phyloP scores from a whole-genome alignment of 2,888 invertebrate genomes.

The Silvanus unidentatus region DNA sequence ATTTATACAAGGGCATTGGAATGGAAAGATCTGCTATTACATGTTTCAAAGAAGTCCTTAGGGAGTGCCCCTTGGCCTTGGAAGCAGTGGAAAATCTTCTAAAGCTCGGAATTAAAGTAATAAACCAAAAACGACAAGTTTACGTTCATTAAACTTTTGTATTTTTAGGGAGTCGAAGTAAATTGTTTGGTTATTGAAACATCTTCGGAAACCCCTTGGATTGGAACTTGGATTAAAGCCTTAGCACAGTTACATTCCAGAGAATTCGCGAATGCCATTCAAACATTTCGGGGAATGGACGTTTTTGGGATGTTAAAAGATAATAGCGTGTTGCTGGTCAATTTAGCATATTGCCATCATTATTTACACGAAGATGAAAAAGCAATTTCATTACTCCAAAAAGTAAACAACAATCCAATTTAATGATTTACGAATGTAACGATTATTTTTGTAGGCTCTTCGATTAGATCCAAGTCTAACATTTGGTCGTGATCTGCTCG shows the following conservation, averaged over 20 bases:
- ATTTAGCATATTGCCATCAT: constrained; percentile 68
- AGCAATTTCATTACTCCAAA: constrained; percentile 53
- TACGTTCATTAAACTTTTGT: not conserved
- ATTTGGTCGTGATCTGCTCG: constrained; percentile 35
- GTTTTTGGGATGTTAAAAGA: constrained; percentile 59
- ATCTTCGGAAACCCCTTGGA: constrained; percentile 49
- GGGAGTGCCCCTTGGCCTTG: constrained; percentile 64
- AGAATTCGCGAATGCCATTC: constrained; percentile 63
- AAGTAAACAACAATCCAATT: constrained; percentile 33
- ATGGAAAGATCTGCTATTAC: constrained; percentile 67
- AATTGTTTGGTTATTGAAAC: constrained; percentile 63
- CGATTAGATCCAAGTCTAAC: constrained; percentile 34
- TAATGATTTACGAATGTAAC: not conserved
- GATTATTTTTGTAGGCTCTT: constrained; percentile 29
- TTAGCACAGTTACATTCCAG: constrained; percentile 59
- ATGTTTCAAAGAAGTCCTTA: constrained; percentile 72
- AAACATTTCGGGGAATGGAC: constrained; percentile 62
- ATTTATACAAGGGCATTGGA: constrained; percentile 63
- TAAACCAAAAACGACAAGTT: no score
- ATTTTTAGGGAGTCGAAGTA: constrained; percentile 64
- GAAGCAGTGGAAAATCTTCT: constrained; percentile 70
- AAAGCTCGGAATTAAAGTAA: constrained; percentile 55
- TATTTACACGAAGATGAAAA: constrained; percentile 64
- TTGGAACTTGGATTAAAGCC: constrained; percentile 58
- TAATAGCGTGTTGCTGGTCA: constrained; percentile 60